Base-by-base conservation (phyloP, 2,888 invertebrate species). In the Lampropteryx suffumata region DNA sequence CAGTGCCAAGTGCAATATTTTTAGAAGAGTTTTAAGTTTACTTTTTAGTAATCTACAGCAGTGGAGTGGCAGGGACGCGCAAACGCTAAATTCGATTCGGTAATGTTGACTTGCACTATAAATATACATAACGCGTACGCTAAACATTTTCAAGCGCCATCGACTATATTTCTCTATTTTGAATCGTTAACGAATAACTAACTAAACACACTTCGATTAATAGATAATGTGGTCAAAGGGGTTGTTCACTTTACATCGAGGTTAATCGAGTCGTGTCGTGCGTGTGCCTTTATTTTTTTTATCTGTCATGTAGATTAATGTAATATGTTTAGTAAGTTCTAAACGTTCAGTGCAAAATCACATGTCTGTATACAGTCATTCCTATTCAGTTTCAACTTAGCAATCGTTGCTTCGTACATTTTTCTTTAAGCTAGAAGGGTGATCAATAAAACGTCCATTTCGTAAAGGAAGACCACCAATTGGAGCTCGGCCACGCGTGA, bases 1-100 rank as follows among this genome's bases (percentile, higher is more conserved):
- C 76, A 76, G 80, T 85, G 87, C 87, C 86, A 87, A 86, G 82
- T 78, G 79, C 76, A 83, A 82, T 86, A 87, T 85, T 82, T 87
- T 82, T 82, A 82, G 83, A 76, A 64, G 69, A 71, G 44, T 44
- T 43, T 24, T 26, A 21, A 10, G 12, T 24, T 24, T 28, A 43
- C 40, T 48, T 43, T 50, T 37, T 44, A 28, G 28, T 42, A 52
- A 21, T 52, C 42, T 48, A 43, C 35, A 33, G 28, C 33, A 6
- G 29, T 26, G 42, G 36, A 42, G 74, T 81, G 82, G 82, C 78
- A 73, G 67, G 56, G 61, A 64, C 50, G 66, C 69, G 71, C 65
- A 74, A 75, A 71, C 70, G 65, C 69, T 75, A 69, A 69, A 74
- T 73, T 64, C 57, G 65, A 57, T 58, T 57, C 51, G 50, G 61